Evolutionary conservation across 1,140 invertebrate species (phyloP).

Genomic region (Condylostylus longicornis): DNA sequence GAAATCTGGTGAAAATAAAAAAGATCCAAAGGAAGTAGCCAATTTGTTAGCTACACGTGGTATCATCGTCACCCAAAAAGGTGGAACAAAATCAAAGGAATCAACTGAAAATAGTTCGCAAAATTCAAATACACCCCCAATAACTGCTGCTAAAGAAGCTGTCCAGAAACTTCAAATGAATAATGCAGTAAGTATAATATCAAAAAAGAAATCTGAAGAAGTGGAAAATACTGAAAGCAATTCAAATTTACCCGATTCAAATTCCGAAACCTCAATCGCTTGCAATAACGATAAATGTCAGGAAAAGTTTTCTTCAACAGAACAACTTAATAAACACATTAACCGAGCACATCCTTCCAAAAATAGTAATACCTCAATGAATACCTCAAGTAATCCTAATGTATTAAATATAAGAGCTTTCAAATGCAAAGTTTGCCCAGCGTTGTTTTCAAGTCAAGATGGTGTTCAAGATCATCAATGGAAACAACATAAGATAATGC

Average conservation of each 20-base stretch:
- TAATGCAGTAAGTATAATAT: conserved; percentile 54
- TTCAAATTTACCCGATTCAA: too few relatives aligned
- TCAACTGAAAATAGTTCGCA: conserved; percentile 12
- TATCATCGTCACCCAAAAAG: conserved; percentile 53
- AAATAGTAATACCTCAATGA: too few relatives aligned
- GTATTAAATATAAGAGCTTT: conserved; percentile 23
- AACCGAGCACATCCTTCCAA: background rate
- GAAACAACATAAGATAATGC: conserved; percentile 18
- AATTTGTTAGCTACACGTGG: conserved; percentile 57
- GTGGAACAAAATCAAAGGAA: conserved; percentile 35
- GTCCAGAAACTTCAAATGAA: conserved; percentile 45
- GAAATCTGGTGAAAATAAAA: conserved; percentile 40
- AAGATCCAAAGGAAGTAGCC: conserved; percentile 54
- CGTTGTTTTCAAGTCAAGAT: conserved; percentile 49
- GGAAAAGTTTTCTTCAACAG: background rate
- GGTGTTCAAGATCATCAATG: conserved; percentile 51
- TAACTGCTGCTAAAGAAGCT: conserved; percentile 9
- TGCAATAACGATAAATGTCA: background rate
- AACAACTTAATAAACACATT: background rate
- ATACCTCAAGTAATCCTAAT: too few relatives aligned
- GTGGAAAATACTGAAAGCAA: too few relatives aligned
- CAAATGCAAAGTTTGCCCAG: conserved; percentile 54
- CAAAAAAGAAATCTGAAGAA: conserved; percentile 13
- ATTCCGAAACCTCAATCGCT: conserved; percentile 21
- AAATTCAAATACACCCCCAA: too few relatives aligned